A percentile compares a stretch with the other conserved stretches of the same genome.
Conservation (phyloP, 2,888 invertebrate genomes). For the Ditylenchus weischeri region DNA sequence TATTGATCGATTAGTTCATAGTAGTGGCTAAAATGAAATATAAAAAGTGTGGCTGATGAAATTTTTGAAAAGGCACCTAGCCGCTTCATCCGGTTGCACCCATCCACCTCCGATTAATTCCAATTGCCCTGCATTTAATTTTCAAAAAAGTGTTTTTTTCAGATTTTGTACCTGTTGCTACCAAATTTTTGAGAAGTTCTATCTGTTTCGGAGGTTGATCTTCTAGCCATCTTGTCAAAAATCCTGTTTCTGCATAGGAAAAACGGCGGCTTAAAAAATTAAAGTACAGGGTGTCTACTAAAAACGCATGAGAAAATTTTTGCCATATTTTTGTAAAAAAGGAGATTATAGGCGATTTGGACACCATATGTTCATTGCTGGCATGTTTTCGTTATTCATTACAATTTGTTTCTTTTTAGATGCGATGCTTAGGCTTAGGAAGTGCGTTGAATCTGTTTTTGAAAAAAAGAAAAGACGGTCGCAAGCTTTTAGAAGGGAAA, state of each 20-base stretch:
- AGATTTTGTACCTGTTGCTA: slow-evolving; percentile 28
- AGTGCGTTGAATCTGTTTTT: too few relatives aligned
- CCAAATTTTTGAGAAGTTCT: slow-evolving; percentile 47
- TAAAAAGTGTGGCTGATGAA: too few relatives aligned
- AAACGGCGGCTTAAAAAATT: slow-evolving; percentile 54
- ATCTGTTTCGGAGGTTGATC: slow-evolving; percentile 35
- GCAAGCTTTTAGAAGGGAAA: too few relatives aligned
- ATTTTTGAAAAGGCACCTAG: slow-evolving; percentile 31
- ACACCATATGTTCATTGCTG: too few relatives aligned
- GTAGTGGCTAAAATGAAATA: slow-evolving; percentile 59
- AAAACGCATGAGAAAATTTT: too few relatives aligned
- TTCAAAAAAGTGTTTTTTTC: neutral
- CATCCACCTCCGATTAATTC: slow-evolving; percentile 62
- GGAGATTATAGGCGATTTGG: too few relatives aligned
- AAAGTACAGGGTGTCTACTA: neutral
- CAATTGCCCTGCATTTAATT: slow-evolving; percentile 44
- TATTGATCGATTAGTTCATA: slow-evolving; percentile 65
- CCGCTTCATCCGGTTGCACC: slow-evolving; percentile 66
- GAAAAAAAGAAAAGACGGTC: too few relatives aligned
- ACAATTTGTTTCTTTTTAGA: neutral
- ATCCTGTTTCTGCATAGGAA: slow-evolving; percentile 60
- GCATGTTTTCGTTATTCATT: too few relatives aligned
- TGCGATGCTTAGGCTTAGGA: too few relatives aligned
- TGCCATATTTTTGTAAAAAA: too few relatives aligned
- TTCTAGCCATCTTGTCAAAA: slow-evolving; percentile 54